Percentiles rank a stretch among this genome's conserved stretches.
Conservation (phyloP, 2,113 vertebrate species). For the Empidonax traillii region DNA sequence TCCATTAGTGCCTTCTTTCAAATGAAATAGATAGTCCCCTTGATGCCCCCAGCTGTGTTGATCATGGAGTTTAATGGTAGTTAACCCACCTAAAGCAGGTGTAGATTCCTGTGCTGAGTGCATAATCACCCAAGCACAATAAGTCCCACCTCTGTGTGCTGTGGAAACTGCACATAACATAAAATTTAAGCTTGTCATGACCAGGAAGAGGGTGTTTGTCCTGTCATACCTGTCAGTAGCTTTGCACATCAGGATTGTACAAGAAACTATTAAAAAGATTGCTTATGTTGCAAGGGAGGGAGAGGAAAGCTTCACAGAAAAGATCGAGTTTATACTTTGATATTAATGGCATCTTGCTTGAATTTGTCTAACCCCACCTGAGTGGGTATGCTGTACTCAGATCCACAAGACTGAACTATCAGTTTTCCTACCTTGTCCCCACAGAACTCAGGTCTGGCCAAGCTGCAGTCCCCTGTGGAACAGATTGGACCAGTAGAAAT, state of each 20-base stretch:
- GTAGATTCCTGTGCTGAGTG: background rate
- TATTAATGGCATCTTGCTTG: background rate
- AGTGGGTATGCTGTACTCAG: background rate
- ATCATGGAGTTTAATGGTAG: background rate
- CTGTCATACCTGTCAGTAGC: background rate
- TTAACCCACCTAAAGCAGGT: background rate
- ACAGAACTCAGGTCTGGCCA: accelerated
- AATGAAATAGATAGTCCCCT: background rate
- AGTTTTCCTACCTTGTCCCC: background rate
- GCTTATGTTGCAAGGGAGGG: slow-evolving; percentile 37
- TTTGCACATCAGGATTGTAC: background rate
- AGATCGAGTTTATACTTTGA: background rate
- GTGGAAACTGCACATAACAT: background rate
- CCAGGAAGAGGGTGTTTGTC: background rate
- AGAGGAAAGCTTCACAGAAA: background rate
- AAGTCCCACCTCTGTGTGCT: background rate
- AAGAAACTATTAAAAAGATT: slow-evolving; percentile 43
- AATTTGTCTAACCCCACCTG: background rate
- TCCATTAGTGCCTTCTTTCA: background rate
- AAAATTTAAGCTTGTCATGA: slow-evolving; percentile 25
- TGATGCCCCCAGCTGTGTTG: background rate
- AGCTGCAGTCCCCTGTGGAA: background rate
- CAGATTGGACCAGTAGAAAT: background rate
- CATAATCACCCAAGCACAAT: background rate
- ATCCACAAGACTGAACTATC: background rate